Conservation (phyloP, 2,797 vertebrate genomes). For the Cossypha polioptera region DNA sequence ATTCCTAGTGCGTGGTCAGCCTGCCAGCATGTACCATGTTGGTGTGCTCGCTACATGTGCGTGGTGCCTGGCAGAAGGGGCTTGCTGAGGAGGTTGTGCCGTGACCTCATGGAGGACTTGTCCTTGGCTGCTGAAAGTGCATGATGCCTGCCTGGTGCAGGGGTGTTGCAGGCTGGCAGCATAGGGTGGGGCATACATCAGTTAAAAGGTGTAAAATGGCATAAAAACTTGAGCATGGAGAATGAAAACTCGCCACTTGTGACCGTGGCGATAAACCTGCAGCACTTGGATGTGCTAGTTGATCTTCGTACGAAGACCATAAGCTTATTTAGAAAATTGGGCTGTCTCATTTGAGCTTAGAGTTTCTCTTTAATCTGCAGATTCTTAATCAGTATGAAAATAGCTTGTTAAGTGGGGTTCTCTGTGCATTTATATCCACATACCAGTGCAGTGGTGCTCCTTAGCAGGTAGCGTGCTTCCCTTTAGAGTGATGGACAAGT, state of each 20-base stretch:
- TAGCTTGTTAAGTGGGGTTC: not conserved
- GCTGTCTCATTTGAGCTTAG: conserved; percentile 20
- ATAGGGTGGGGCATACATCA: not conserved
- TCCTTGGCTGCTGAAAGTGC: not conserved
- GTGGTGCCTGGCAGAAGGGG: fast-evolving
- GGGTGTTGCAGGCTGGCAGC: not conserved
- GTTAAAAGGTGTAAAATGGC: not conserved
- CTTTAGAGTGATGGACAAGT: not conserved
- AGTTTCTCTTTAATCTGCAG: conserved; percentile 14
- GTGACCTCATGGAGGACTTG: not conserved
- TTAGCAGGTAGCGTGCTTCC: not conserved
- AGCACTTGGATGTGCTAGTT: not conserved
- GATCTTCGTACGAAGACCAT: not conserved
- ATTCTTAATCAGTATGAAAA: conserved; percentile 28
- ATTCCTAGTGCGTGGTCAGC: not conserved
- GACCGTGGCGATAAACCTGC: not conserved
- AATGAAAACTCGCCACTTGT: not conserved
- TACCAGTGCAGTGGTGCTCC: not conserved
- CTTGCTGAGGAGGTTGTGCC: not conserved
- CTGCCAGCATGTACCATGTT: fast-evolving
- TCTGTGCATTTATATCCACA: fast-evolving
- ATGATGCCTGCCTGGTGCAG: not conserved
- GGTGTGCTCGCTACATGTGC: fast-evolving
- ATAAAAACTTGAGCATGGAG: not conserved
- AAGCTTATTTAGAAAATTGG: conserved; percentile 36